Percentiles rank a stretch among this genome's conserved stretches.
Conservation (phyloP, 2,113 vertebrate genomes). For the Myotis brandtii region DNA sequence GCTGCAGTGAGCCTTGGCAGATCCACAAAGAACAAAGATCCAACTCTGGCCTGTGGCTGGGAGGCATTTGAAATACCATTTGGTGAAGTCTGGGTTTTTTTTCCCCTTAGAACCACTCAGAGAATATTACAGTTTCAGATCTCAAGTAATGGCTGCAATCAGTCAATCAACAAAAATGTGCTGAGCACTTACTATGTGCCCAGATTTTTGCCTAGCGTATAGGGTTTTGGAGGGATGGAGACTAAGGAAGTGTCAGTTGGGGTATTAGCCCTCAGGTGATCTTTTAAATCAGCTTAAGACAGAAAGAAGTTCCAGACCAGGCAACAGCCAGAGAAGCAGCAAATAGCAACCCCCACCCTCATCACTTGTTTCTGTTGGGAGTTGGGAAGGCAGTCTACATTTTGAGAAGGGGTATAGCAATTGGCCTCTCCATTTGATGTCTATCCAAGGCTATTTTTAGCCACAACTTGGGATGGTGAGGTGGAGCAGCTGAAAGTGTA, state of each 20-base stretch:
- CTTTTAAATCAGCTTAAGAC: neutral
- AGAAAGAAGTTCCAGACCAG: neutral
- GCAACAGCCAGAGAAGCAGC: neutral
- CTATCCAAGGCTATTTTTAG: slow-evolving; percentile 56
- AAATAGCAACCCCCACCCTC: neutral
- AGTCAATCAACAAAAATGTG: slow-evolving; percentile 47
- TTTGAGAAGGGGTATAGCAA: slow-evolving; percentile 58
- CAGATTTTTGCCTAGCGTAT: slow-evolving; percentile 33
- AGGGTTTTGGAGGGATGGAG: neutral
- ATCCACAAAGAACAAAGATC: slow-evolving; percentile 60
- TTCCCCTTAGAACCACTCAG: slow-evolving; percentile 45
- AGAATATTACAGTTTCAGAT: slow-evolving; percentile 58
- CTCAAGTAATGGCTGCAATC: slow-evolving; percentile 48
- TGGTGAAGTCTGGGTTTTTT: slow-evolving; percentile 27
- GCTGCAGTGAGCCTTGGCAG: slow-evolving; percentile 68
- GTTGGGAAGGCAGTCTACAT: slow-evolving; percentile 19
- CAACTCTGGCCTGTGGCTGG: slow-evolving; percentile 1
- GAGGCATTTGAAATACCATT: slow-evolving; percentile 62
- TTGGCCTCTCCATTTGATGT: slow-evolving; percentile 21
- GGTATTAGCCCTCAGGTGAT: neutral
- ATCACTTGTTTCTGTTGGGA: slow-evolving; percentile 31
- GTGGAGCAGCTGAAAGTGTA: slow-evolving; percentile 51
- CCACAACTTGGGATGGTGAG: slow-evolving; percentile 36
- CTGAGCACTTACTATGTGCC: slow-evolving; percentile 2
- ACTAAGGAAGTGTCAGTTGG: neutral